Evolutionary conservation across 1,140 invertebrate species (phyloP).

Genomic region (silkworm (Bombyx mori)): ASM3026992v2 NC_085130.1:6713001-6713500

Average conservation of each 20-base stretch:
- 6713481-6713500: no score
- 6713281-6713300: conserved; percentile 38
- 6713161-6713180: background rate
- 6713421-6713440: conserved; percentile 6
- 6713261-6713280: conserved; percentile 62
- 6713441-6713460: no score
- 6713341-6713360: conserved; percentile 1
- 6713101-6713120: conserved; percentile 57
- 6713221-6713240: conserved; percentile 54
- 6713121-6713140: conserved; percentile 17
- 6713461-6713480: no score
- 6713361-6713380: conserved; percentile 2
- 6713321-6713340: conserved; percentile 42
- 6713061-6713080: conserved; percentile 60
- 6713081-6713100: conserved; percentile 55
- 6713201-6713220: conserved; percentile 28
- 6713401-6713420: conserved; percentile 33
- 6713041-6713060: conserved; percentile 13
- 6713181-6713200: conserved; percentile 23
- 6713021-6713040: conserved; percentile 10
- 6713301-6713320: conserved; percentile 44
- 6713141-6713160: conserved; percentile 6
- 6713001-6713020: conserved; percentile 10
- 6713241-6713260: conserved; percentile 61
- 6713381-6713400: conserved; percentile 19